Evolutionary conservation across 64 coral and sea anemone species (phyloP).

Genomic region (Platygyra sinensis): DNA sequence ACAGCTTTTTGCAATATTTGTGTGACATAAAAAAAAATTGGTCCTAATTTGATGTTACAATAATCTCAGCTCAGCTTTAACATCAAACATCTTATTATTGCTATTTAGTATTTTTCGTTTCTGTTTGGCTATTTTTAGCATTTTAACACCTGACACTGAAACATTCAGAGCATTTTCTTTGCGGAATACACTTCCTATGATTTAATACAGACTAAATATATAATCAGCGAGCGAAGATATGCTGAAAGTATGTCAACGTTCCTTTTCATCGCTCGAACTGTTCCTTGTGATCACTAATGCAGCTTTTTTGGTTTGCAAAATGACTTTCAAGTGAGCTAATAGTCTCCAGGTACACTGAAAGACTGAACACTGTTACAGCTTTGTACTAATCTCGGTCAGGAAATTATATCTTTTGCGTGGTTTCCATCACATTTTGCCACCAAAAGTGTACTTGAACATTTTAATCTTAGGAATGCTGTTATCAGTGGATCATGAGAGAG

Average conservation of each 20-base stretch:
- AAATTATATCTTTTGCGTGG: neutral
- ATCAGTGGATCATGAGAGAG: neutral
- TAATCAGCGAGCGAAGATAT: neutral
- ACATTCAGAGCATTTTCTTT: neutral
- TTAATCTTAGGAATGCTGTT: slow-evolving; percentile 35
- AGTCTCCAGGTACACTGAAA: neutral
- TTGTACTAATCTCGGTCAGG: neutral
- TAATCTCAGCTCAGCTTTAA: neutral
- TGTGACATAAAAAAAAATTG: no score
- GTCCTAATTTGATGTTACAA: neutral
- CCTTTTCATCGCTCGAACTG: neutral
- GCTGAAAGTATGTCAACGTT: neutral
- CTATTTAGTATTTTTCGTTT: neutral
- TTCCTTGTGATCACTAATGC: neutral
- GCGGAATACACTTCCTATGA: neutral
- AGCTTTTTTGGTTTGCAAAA: neutral
- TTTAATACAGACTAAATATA: neutral
- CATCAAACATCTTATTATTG: neutral
- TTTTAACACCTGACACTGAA: neutral
- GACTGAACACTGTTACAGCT: neutral
- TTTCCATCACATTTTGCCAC: neutral
- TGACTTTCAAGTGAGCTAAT: neutral
- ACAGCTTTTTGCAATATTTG: no score
- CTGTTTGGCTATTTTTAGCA: neutral
- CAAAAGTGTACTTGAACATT: slow-evolving; percentile 4